Base-by-base conservation (phyloP, 2,797 vertebrate genomes). In the Rhinatrema bivittatum region DNA sequence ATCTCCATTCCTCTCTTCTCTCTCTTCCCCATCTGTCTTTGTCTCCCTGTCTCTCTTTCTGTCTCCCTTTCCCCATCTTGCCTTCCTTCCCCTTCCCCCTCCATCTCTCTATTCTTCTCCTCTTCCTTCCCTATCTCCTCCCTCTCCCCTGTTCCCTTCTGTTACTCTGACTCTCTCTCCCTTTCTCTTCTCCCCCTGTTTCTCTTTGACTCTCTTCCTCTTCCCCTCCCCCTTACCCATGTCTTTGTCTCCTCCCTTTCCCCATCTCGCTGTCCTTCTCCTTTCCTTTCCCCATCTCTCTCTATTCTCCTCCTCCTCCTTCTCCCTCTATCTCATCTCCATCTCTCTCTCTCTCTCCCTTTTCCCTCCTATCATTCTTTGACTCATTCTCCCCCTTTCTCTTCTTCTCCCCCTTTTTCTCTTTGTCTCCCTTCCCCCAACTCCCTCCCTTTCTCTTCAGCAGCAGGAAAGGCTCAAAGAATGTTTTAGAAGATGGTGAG, bases 401-500 rank as follows among this genome's bases (percentile, higher is more conserved):
- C 18, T 16, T 30, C 23, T n/a, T 19, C 30, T 45, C 27, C 39
- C 32, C 25, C 32, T 44, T 41, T 28, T 32, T 32, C 41, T 47
- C 20, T 25, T 35, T 28, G 17, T 28, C 25, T 27, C 20, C 17
- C 38, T 42, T 39, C 50, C 46, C 42, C 37, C 32, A 33, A 29
- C 19, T 46, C 38, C 36, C 36, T 22, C 41, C 39, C 44, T 32
- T 49, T 39, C 49, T 42, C 35, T 42, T 39, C 39, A 41, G 46
- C 42, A 44, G 41, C 49, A 52, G 49, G 41, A 45, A 45, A 46
- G 36, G 41, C 49, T 46, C n/a, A n/a, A n/a, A n/a, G n/a, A n/a
- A n/a, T n/a, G n/a, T n/a, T n/a, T n/a, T n/a, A n/a, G n/a, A n/a
- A n/a, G n/a, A n/a, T n/a, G n/a, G n/a, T n/a, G n/a, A n/a, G n/a